Base-by-base conservation (phyloP, 2,113 vertebrate species). In the Pedionomus torquatus region DNA sequence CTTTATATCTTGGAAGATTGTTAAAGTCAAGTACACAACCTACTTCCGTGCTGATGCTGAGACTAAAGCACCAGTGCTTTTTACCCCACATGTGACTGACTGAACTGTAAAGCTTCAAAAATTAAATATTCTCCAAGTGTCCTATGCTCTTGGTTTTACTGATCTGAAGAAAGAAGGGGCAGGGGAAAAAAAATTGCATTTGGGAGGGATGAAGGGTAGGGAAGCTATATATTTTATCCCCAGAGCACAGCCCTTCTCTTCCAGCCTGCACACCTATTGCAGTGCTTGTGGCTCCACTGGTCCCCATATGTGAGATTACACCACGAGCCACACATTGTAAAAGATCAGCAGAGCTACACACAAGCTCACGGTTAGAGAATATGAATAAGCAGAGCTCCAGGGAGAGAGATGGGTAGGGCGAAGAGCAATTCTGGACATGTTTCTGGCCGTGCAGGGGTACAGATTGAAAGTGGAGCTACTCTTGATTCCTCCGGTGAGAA, bases 1-100 rank as follows among this genome's bases (percentile, higher is more conserved):
- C 94, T 96, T 96, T 95, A 88, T 97, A 83, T 87, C 79, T 95
- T 95, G 70, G 90, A 76, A 90, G 68, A 95, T 51, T 81, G 74
- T 93, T 96, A 81, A 49, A 93, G 79, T 95, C 80, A 88, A 95
- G 82, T 55, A 86, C 71, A 91, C 81, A 83, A 46, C 74, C 95
- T 49, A 92, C 46, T 89, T 96, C 68, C 30, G 3, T 79, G 57
- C 54, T 28, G 35, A 66, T 3, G 16, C 26, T 60, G 70, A 58
- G 79, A 93, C 54, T 44, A 68, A 94, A 95, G 20, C 57, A 69
- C 24, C 46, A 79, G 35, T 82, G 49, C 14, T 58, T 69, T 71
- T 61, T 61, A 74, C 64, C 30, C n/a, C 30, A 25, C 13, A 17
- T 89, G 89, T 91, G 39, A 89, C 51, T 66, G 81, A 75, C 43